Evolutionary conservation across 2,888 invertebrate species (phyloP), one percentile per base, ranked within the genome.

Genomic region (Lasioglossum vierecki): DNA sequence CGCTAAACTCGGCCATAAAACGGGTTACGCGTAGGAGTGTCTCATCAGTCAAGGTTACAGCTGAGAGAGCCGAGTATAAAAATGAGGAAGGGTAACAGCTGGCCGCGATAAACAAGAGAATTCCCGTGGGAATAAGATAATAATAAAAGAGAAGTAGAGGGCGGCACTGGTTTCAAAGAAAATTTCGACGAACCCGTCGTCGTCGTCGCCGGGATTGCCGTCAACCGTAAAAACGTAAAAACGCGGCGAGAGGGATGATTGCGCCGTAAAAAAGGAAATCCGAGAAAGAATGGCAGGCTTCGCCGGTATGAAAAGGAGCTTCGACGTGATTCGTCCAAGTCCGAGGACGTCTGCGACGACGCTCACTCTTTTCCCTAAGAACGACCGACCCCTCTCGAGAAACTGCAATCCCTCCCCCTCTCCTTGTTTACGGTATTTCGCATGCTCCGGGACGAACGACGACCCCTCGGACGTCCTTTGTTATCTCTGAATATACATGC

Each of bases 381-480:
- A 63, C 63, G 60, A 26, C 4, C 76, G 46, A 49, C 35, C 66
- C 26, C 30, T 60, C 39, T 63, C 70, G 13, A 39, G 41, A n/a
- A 35, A 44, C 66, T 41, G 44, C 68, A 53, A 76, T 41, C 76
- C 30, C 26, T 26, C 70, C 30, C 57, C 30, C 8, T 15, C 66
- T 74, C n/a, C 73, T 66, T 72, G 60, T 63, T 79, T 72, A 57
- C 72, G n/a, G 41, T 18, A 44, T 39, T 77, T 46, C 8, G 15
- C 30, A 5, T 39, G 80, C 70, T 57, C 76, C 53, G 70, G 76
- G 77, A 80, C 57, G 41, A 26, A 6, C 70, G 46, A 41, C 44
- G 57, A 71, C 60, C n/a, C 30, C 60, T 26, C 60, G 13, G 6
- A 60, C 26, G 60, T 60, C 4, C 26, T 13, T 26, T 13, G 5